These are phyloP conservation scores for Zaprionus bogoriensis DNA, from an alignment of 2,888 invertebrate species.

Conservation along the genomic window DNA sequence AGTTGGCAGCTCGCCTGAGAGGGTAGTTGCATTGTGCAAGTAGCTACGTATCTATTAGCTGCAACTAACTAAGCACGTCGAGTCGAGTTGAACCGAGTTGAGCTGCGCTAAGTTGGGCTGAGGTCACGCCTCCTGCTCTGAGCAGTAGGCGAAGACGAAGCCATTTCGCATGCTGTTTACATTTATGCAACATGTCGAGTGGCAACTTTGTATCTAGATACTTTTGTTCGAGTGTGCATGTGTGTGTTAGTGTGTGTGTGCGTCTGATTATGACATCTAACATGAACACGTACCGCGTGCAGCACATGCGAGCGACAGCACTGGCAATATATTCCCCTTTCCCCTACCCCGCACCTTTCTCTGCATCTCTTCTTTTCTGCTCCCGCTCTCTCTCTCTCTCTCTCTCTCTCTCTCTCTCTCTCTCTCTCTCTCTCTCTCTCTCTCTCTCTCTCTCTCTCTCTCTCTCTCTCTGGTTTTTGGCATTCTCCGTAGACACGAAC, in stretches of 20 bases:
- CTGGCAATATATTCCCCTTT: constrained; percentile 1
- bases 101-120: constrained; percentile 6
- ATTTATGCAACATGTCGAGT: constrained; percentile 58
- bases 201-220: constrained; percentile 59
- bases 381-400: neutral
- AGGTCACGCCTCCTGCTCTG: constrained; percentile 50
- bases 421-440: neutral
- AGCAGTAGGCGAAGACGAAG: constrained; percentile 26
- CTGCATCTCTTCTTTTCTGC: neutral
- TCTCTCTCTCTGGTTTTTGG: neutral
- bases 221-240: constrained; percentile 25
- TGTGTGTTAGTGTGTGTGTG: constrained; percentile 29
- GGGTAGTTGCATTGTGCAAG: neutral
- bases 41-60: constrained; percentile 42
- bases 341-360: neutral
- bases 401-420: neutral
- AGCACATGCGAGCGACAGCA: constrained; percentile 63
- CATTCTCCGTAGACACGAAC: constrained; percentile 40
- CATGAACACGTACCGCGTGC: constrained; percentile 70
- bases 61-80: constrained; percentile 32
- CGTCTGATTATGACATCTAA: constrained; percentile 75
- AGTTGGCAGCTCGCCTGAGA: neutral
- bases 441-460: neutral
- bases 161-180: constrained; percentile 64
- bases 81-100: neutral